These are phyloP conservation scores for Cabera pusaria DNA, from an alignment of 2,888 invertebrate genomes.

Conservation along the genomic window DNA sequence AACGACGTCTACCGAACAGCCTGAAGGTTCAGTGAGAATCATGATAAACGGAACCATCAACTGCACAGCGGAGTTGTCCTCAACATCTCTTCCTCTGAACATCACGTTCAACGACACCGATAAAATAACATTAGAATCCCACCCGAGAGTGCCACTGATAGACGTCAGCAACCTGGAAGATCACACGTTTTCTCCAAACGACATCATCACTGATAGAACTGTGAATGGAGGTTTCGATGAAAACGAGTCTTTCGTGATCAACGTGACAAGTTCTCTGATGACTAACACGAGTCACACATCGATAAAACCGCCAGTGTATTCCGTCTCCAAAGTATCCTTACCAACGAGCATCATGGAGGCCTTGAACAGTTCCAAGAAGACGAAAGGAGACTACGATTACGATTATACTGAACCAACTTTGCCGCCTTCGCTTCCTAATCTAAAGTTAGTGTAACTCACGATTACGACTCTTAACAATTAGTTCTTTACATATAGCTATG, in stretches of 20 bases:
- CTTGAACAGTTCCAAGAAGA: conserved; percentile 79
- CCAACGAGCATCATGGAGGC: conserved; percentile 58
- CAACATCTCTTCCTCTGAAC: conserved; percentile 61
- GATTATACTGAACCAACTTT: conserved; percentile 88
- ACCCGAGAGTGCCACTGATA: conserved; percentile 55
- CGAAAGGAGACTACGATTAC: conserved; percentile 85
- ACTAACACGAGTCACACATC: conserved; percentile 64
- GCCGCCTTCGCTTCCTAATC: conserved; percentile 92
- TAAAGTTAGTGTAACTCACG: conserved; percentile 88
- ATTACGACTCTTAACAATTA: no score
- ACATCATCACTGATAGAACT: conserved; percentile 68
- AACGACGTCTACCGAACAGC: conserved; percentile 52
- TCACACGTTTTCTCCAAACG: conserved; percentile 61
- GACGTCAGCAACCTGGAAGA: conserved; percentile 50
- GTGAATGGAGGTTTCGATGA: conserved; percentile 65
- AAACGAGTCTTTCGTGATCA: conserved; percentile 80
- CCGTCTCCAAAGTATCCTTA: conserved; percentile 54
- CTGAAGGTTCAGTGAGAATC: conserved; percentile 62
- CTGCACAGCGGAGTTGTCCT: conserved; percentile 72
- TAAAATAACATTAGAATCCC: conserved; percentile 45
- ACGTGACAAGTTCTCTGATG: conserved; percentile 80
- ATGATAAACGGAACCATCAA: conserved; percentile 74
- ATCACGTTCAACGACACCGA: conserved; percentile 49
- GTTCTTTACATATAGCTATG: no score
- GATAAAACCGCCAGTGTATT: conserved; percentile 34